These are phyloP conservation scores for Heliocidaris tuberculata DNA, from an alignment of 35 echinoderm and acorn worm genomes.

Conservation along the genomic window DNA sequence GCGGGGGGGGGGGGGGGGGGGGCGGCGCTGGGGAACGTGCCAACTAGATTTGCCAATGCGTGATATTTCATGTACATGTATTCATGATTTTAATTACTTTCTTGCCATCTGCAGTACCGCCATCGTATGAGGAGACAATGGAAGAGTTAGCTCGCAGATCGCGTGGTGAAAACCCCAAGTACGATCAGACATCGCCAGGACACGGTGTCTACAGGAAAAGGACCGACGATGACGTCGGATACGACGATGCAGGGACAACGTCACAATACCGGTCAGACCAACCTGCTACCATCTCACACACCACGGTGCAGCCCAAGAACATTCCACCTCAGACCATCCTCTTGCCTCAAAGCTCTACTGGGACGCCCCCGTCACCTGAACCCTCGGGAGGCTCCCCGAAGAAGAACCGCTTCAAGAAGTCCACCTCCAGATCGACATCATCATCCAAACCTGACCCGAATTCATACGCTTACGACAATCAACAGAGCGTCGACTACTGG, in stretches of 20 bases:
- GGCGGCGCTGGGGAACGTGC: too few species aligned
- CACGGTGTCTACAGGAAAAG: constrained; percentile 25
- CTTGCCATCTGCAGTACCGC: background rate
- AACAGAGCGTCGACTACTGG: constrained; percentile 9
- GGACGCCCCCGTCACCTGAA: background rate
- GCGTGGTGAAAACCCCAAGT: background rate
- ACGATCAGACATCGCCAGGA: background rate
- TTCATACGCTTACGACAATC: constrained; percentile 28
- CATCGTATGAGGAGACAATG: constrained; percentile 38
- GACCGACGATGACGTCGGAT: background rate
- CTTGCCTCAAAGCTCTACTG: background rate
- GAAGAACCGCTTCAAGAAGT: constrained; percentile 13
- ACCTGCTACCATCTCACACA: constrained; percentile 44
- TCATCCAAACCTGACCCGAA: background rate
- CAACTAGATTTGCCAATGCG: too few species aligned
- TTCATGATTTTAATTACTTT: background rate
- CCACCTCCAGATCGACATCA: background rate
- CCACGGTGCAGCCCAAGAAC: background rate
- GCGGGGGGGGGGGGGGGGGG: too few species aligned
- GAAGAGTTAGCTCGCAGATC: background rate
- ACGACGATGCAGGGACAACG: background rate
- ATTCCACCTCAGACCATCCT: background rate
- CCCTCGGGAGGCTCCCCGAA: background rate
- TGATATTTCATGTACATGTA: too few species aligned
- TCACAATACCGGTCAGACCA: background rate